A percentile compares a stretch with the other conserved stretches of the same genome.
Evolutionary conservation across 1,140 invertebrate species (phyloP).

Genomic region (Pseudobourletiella spinata): DNA sequence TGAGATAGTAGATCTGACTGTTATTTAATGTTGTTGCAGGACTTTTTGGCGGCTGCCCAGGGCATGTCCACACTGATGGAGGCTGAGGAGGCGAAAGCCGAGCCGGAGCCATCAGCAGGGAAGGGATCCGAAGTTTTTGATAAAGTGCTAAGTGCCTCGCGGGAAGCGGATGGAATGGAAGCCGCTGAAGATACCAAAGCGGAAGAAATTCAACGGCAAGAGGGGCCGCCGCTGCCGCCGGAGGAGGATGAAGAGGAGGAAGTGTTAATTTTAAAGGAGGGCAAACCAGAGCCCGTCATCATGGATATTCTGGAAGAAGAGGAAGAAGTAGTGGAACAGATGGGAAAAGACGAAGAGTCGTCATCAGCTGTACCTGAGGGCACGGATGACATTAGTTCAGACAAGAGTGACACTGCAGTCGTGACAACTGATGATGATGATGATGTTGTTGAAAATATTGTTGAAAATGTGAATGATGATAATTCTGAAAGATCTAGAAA

Average conservation of each 20-base stretch:
- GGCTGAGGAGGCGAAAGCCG: background rate
- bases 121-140: constrained; percentile 8
- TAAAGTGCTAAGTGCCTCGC: background rate
- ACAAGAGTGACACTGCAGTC: too few species aligned
- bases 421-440: too few species aligned
- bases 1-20: too few species aligned
- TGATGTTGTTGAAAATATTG: constrained; percentile 13
- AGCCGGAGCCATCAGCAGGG: background rate
- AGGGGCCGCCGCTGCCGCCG: constrained; percentile 35
- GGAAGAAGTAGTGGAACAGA: constrained; percentile 24
- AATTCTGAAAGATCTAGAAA: constrained; percentile 33
- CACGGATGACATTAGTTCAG: too few species aligned
- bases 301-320: constrained; percentile 35
- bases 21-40: constrained; percentile 16
- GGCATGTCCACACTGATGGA: background rate
- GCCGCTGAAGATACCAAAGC: constrained; percentile 29
- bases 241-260: constrained; percentile 41
- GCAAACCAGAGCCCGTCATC: constrained; percentile 37
- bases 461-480: constrained; percentile 9
- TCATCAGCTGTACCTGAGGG: too few species aligned
- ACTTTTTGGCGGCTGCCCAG: constrained; percentile 5
- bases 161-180: background rate
- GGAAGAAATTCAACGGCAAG: constrained; percentile 36
- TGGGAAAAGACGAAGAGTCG: constrained; percentile 40
- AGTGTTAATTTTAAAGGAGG: constrained; percentile 38